Evolutionary conservation across 2,888 invertebrate genomes (phyloP).

Genomic region (Aphidius colemani): DNA sequence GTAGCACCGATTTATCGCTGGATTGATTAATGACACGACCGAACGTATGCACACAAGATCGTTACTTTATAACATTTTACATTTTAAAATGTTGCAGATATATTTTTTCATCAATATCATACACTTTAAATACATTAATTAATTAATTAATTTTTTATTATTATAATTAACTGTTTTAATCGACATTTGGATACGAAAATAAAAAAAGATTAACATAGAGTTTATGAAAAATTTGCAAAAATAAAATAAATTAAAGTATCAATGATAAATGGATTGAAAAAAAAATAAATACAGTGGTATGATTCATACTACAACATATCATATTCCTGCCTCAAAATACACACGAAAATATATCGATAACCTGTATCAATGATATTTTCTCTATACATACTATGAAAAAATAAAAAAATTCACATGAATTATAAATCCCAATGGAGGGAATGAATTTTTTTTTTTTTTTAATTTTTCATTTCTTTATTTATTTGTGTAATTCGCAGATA

Average conservation of each 20-base stretch:
- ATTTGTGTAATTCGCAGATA: conserved; percentile 18
- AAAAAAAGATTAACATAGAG: neutral
- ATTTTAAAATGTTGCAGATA: too few relatives aligned
- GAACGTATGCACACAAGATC: neutral
- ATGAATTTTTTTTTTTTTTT: too few relatives aligned
- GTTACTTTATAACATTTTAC: neutral
- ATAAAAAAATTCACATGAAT: too few relatives aligned
- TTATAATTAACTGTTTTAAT: neutral
- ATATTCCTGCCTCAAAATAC: conserved; percentile 1
- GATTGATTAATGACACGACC: conserved; percentile 16
- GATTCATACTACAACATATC: conserved; percentile 10
- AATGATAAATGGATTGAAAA: conserved; percentile 7
- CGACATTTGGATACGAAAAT: neutral
- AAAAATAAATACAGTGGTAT: conserved; percentile 13
- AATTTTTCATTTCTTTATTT: neutral
- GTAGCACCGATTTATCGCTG: conserved; percentile 5
- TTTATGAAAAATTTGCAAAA: conserved; percentile 9
- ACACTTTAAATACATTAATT: neutral
- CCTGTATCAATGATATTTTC: conserved; percentile 15
- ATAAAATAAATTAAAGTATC: conserved; percentile 16
- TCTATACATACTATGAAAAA: neutral
- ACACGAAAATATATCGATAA: conserved; percentile 15
- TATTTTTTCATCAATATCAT: too few relatives aligned
- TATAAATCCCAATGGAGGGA: too few relatives aligned
- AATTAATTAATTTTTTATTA: neutral